phyloP scores from a whole-genome alignment of 2,888 invertebrate species.

The Ophion ellenae region DNA sequence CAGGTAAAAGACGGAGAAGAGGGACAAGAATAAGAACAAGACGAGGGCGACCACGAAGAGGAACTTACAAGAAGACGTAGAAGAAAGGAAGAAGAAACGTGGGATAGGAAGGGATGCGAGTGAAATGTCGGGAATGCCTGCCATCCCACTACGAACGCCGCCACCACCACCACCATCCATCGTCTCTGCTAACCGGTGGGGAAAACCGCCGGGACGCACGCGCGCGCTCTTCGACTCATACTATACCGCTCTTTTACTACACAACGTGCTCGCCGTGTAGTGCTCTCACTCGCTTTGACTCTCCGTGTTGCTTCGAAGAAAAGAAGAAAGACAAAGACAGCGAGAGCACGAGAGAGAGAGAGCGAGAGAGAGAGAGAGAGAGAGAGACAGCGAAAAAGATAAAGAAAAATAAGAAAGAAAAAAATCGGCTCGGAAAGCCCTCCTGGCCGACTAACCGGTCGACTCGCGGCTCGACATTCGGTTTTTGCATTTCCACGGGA shows the following conservation, averaged over 20 bases:
- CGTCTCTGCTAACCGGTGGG: constrained; percentile 40
- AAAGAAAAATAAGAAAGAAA: constrained; percentile 3
- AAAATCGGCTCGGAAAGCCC: constrained; percentile 73
- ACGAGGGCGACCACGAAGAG: neutral
- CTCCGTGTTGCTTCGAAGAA: constrained; percentile 73
- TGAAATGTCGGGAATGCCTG: constrained; percentile 76
- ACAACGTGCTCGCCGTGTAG: constrained; percentile 12
- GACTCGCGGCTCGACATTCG: constrained; percentile 79
- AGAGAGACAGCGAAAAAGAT: constrained; percentile 5
- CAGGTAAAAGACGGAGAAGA: neutral
- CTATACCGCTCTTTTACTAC: constrained; percentile 39
- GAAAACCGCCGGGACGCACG: constrained; percentile 69
- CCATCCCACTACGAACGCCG: constrained; percentile 63
- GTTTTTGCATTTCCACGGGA: constrained; percentile 81
- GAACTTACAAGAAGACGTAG: constrained; percentile 54
- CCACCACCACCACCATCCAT: constrained; percentile 49
- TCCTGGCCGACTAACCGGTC: constrained; percentile 81
- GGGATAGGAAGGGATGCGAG: constrained; percentile 62
- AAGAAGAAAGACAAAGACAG: neutral
- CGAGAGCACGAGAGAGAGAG: neutral
- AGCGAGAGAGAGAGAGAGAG: neutral
- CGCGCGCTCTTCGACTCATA: constrained; percentile 73
- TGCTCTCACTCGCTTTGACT: constrained; percentile 25
- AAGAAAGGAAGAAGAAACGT: constrained; percentile 52
- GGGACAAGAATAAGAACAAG: neutral